These are phyloP conservation scores for Cydia pomonella DNA, from an alignment of 1,140 invertebrate species.

Conservation along the genomic window DNA sequence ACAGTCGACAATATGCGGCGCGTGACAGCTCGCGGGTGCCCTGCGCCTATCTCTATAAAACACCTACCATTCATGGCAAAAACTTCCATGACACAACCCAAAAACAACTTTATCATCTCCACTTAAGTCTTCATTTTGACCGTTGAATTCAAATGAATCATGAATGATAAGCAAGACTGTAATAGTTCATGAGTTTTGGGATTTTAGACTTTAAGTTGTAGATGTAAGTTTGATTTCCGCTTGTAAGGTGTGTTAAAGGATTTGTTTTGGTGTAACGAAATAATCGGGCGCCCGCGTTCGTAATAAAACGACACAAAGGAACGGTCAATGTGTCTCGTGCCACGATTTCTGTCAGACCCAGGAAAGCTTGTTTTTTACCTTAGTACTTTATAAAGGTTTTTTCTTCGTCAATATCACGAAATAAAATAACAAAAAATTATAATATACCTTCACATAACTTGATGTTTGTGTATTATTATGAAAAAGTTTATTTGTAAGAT, in stretches of 20 bases:
- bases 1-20: constrained; percentile 58
- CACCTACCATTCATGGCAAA: constrained; percentile 48
- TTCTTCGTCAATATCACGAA: constrained; percentile 53
- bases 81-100: constrained; percentile 42
- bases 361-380: constrained; percentile 47
- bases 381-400: constrained; percentile 49
- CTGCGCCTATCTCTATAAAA: constrained; percentile 58
- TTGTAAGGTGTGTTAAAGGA: constrained; percentile 33
- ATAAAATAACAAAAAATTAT: background rate
- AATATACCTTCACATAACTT: background rate
- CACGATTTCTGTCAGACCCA: constrained; percentile 59
- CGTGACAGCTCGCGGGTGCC: constrained; percentile 72
- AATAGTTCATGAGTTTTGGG: background rate
- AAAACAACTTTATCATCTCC: constrained; percentile 37
- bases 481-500: too few species aligned
- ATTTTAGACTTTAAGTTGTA: background rate
- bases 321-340: constrained; percentile 72
- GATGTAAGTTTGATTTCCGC: constrained; percentile 34
- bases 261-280: constrained; percentile 65
- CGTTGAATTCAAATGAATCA: constrained; percentile 24
- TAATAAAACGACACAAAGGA: constrained; percentile 66
- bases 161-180: constrained; percentile 31
- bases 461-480: too few species aligned
- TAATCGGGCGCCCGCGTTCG: constrained; percentile 52
- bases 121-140: constrained; percentile 33